A percentile compares a stretch with the other conserved stretches of the same genome.
These are phyloP conservation scores for Holothuria scabra DNA, from an alignment of 53 echinoderm and acorn worm genomes.

Conservation along the genomic window DNA sequence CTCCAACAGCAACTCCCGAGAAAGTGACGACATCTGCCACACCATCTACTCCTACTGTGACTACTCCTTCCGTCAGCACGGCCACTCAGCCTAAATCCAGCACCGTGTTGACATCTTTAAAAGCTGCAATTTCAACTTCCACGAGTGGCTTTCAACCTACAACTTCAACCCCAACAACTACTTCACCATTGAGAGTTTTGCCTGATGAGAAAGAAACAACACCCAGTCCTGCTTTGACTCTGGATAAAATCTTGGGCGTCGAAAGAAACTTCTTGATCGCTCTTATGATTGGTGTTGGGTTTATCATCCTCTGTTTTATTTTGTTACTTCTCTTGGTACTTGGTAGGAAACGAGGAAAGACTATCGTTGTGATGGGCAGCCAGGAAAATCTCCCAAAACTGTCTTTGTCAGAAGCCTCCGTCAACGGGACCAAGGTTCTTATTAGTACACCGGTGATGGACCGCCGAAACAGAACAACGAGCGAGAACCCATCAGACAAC, in stretches of 20 bases:
- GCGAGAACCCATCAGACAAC: constrained; percentile 41
- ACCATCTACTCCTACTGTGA: too few species aligned
- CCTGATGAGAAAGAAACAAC: constrained; percentile 1
- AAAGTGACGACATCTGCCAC: background rate
- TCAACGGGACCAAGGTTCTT: background rate
- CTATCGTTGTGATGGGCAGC: constrained; percentile 19
- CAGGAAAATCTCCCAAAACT: constrained; percentile 21
- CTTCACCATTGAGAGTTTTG: background rate
- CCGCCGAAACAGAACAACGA: constrained; percentile 24
- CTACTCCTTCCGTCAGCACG: too few species aligned
- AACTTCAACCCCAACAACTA: background rate
- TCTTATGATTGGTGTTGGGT: constrained; percentile 12
- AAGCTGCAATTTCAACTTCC: background rate
- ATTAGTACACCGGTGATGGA: constrained; percentile 19
- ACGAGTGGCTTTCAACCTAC: background rate
- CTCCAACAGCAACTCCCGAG: background rate
- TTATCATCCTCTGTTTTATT: constrained; percentile 14
- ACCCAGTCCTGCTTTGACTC: background rate
- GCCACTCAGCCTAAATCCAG: background rate
- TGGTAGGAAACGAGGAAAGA: constrained; percentile 4
- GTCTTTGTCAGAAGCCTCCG: background rate
- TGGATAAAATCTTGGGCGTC: constrained; percentile 15
- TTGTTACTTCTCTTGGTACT: constrained; percentile 20
- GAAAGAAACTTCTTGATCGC: constrained; percentile 45
- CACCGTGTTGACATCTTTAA: background rate